Conservation (phyloP, 2,113 vertebrate species). For the Phalacrocorax brasilianus region DNA sequence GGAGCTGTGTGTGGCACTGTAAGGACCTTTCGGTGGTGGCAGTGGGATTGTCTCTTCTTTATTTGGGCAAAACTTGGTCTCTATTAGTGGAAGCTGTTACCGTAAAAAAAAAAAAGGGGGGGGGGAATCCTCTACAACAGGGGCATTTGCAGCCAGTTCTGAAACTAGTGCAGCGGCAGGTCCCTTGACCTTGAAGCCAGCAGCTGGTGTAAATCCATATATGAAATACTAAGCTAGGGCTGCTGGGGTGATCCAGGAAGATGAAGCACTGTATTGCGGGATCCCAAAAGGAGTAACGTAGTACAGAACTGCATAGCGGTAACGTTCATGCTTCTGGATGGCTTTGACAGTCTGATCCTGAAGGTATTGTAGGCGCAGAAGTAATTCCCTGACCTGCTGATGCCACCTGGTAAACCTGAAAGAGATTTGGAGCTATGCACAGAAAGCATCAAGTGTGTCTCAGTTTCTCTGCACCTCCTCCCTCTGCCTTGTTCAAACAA, state of each 20-base stretch:
- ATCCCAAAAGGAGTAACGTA: not conserved
- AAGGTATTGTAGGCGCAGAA: not conserved
- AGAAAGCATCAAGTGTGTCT: not conserved
- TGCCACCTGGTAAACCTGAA: not conserved
- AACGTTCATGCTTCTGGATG: not conserved
- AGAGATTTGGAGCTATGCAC: not conserved
- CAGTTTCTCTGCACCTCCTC: not conserved
- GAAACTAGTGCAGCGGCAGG: not conserved
- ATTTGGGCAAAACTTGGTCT: not conserved
- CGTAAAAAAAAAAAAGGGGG: no score
- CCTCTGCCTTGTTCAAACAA: not conserved
- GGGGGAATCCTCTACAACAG: not conserved
- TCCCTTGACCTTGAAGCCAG: accelerated
- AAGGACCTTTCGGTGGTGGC: not conserved
- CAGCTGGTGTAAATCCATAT: not conserved
- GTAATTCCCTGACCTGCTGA: not conserved
- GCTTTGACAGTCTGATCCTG: not conserved
- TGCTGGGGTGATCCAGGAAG: not conserved
- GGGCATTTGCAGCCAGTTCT: not conserved
- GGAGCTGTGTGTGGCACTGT: not conserved
- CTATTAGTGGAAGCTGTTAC: not conserved
- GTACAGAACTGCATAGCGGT: accelerated
- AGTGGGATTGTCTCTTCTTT: no score
- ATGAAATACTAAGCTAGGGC: not conserved
- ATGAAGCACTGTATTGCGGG: accelerated